These are phyloP conservation scores for Gulo gulo DNA, from an alignment of 2,113 vertebrate species.

Conservation along the genomic window DNA sequence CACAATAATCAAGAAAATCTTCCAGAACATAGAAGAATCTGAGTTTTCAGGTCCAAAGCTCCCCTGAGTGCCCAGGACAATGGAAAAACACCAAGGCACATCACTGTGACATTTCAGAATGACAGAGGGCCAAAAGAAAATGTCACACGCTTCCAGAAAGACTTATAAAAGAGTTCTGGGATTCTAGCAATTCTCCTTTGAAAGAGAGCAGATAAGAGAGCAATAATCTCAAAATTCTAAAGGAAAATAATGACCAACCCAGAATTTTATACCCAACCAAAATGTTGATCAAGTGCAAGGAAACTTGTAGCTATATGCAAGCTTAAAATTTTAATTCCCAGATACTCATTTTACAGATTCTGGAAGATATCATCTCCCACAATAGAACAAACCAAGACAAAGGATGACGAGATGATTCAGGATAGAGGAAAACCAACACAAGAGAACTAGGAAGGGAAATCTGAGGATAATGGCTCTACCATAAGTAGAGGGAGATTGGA, in stretches of 20 bases:
- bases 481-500: neutral
- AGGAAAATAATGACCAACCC: neutral
- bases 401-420: neutral
- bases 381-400: neutral
- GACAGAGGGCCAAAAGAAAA: neutral
- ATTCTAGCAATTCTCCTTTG: neutral
- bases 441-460: neutral
- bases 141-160: neutral
- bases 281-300: neutral
- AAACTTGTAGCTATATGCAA: neutral
- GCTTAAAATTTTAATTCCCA: neutral
- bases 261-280: neutral
- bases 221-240: neutral
- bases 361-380: neutral
- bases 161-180: neutral
- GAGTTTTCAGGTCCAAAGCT: neutral
- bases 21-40: neutral
- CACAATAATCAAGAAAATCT: neutral
- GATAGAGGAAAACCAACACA: neutral
- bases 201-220: neutral
- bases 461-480: neutral
- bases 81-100: neutral
- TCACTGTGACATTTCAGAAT: neutral
- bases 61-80: neutral
- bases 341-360: neutral